phyloP scores from a whole-genome alignment of 2,797 vertebrate species.

The Tachyglossus aculeatus region DNA sequence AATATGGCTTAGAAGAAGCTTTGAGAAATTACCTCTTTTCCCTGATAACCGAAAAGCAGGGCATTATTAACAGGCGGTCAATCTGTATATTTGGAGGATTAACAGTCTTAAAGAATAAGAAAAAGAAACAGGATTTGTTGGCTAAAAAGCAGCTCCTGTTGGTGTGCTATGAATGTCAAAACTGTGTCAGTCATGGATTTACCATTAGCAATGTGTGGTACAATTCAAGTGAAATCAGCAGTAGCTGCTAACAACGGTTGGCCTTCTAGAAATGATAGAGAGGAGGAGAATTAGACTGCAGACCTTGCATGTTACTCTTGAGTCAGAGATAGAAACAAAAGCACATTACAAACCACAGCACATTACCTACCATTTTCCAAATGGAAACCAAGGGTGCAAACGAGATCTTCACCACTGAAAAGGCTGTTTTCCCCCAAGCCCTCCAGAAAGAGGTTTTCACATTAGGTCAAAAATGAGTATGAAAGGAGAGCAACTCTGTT shows the following conservation, averaged over 20 bases:
- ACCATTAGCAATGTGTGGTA: conserved; percentile 49
- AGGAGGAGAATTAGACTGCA: conserved; percentile 2
- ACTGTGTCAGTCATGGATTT: conserved; percentile 28
- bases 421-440: conserved; percentile 50
- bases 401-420: conserved; percentile 28
- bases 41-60: not conserved
- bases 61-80: not conserved
- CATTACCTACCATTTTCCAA: conserved; percentile 29
- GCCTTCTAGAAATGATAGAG: conserved; percentile 25
- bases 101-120: conserved; percentile 39
- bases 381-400: conserved; percentile 18
- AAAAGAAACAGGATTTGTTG: conserved; percentile 31
- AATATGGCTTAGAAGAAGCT: not conserved
- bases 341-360: not conserved
- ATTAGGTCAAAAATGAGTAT: conserved; percentile 33
- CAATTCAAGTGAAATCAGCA: conserved; percentile 48
- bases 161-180: conserved; percentile 65
- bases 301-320: not conserved
- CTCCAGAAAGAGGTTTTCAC: conserved; percentile 38
- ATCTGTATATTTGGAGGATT: conserved; percentile 31
- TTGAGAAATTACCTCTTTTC: not conserved
- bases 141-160: conserved; percentile 55
- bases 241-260: conserved; percentile 31
- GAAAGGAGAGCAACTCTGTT: conserved; percentile 24
- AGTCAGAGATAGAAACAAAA: conserved; percentile 46